These are phyloP conservation scores for Pseudorhombus dupliciocellatus DNA, from an alignment of 2,113 vertebrate species.

Conservation along the genomic window DNA sequence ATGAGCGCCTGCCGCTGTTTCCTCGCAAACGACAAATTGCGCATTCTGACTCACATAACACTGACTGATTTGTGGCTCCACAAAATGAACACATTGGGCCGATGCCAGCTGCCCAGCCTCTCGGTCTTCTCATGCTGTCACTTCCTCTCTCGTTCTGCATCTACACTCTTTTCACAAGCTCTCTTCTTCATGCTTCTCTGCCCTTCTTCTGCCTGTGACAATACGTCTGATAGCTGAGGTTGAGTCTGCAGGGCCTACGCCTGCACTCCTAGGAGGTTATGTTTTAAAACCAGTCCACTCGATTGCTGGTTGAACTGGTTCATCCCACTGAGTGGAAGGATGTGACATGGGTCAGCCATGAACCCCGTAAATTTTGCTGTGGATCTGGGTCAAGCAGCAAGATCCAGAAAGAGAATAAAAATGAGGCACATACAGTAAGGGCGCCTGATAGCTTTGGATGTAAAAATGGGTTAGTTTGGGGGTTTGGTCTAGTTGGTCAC, in stretches of 20 bases:
- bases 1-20: conserved; percentile 45
- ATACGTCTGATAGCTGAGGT: conserved; percentile 22
- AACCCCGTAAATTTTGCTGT: too few species aligned
- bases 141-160: conserved; percentile 49
- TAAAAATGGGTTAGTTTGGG: too few species aligned
- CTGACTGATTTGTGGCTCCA: conserved; percentile 66
- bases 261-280: neutral
- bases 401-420: too few species aligned
- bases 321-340: neutral
- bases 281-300: neutral
- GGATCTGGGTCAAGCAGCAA: too few species aligned
- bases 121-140: conserved; percentile 52
- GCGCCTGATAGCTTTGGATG: too few species aligned
- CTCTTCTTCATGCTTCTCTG: conserved; percentile 13
- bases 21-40: conserved; percentile 44
- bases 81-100: conserved; percentile 69
- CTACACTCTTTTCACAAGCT: conserved; percentile 44
- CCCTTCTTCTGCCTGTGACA: conserved; percentile 26
- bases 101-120: conserved; percentile 65
- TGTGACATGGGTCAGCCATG: neutral
- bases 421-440: too few species aligned
- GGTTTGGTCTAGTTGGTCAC: too few species aligned
- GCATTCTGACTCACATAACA: conserved; percentile 56
- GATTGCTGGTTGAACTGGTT: too few species aligned
- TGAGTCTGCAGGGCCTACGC: neutral